These are phyloP conservation scores for Mastomys natalensis DNA, from an alignment of 2,113 vertebrate genomes.

Conservation along the genomic window DNA sequence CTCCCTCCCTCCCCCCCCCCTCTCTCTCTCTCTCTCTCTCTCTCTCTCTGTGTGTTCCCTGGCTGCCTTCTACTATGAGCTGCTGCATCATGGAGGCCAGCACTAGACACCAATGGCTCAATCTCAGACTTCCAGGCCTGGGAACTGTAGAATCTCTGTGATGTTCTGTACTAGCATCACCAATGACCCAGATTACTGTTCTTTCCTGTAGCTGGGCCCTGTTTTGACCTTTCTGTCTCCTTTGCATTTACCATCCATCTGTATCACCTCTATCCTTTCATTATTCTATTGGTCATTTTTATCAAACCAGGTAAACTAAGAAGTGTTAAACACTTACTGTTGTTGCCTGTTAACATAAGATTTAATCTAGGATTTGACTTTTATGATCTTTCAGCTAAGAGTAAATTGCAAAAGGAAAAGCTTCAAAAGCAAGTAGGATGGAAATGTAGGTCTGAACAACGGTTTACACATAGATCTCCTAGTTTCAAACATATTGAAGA, in stretches of 20 bases:
- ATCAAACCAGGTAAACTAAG: background rate
- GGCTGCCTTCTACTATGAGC: too few species aligned
- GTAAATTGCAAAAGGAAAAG: background rate
- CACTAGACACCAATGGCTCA: background rate
- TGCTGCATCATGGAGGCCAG: background rate
- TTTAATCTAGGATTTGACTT: conserved; percentile 1
- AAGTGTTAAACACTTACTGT: background rate
- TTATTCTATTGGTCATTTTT: background rate
- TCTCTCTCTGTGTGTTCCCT: background rate
- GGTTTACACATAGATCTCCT: background rate
- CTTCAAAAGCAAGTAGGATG: background rate
- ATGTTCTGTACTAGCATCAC: background rate
- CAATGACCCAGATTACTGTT: too few species aligned
- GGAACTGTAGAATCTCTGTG: background rate
- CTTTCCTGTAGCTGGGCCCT: background rate
- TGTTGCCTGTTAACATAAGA: background rate
- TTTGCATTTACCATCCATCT: background rate
- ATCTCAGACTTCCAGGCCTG: background rate
- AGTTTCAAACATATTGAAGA: background rate
- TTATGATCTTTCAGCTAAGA: conserved; percentile 5
- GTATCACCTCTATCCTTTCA: fast-evolving
- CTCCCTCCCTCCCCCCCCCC: too few species aligned
- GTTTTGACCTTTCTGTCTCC: background rate
- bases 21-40: fast-evolving
- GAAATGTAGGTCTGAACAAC: background rate